These are phyloP conservation scores for Poeciliopsis occidentalis DNA, from an alignment of 2,113 vertebrate genomes.

Conservation along the genomic window DNA sequence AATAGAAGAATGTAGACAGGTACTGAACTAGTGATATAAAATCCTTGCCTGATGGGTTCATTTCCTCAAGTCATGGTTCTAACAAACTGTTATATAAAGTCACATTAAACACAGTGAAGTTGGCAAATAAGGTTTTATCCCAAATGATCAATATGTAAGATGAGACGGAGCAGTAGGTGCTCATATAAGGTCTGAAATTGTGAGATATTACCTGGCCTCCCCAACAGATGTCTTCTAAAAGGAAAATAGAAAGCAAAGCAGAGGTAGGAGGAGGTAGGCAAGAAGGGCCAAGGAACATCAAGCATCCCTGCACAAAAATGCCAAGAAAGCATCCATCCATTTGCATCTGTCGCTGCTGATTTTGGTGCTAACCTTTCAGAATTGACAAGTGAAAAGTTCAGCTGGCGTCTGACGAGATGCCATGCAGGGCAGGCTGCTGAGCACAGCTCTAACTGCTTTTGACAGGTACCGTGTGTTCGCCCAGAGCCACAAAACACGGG, in stretches of 20 bases:
- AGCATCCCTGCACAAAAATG: conserved; percentile 65
- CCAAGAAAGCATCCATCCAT: conserved; percentile 77
- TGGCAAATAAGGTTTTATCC: background rate
- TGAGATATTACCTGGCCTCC: background rate
- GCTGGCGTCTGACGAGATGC: conserved; percentile 80
- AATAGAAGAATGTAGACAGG: too few relatives aligned
- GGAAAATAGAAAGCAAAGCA: conserved; percentile 33
- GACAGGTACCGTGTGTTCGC: conserved; percentile 87
- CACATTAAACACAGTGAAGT: background rate
- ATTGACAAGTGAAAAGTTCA: conserved; percentile 90
- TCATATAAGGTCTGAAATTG: background rate
- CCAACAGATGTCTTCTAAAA: conserved; percentile 53
- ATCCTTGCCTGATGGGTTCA: too few relatives aligned
- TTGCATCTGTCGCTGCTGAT: conserved; percentile 79
- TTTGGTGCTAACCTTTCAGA: conserved; percentile 87
- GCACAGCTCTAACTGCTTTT: conserved; percentile 84
- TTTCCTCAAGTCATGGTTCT: too few relatives aligned
- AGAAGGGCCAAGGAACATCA: conserved; percentile 55
- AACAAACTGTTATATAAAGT: too few relatives aligned
- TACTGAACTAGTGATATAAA: too few relatives aligned
- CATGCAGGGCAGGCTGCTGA: conserved; percentile 80
- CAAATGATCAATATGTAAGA: too few relatives aligned
- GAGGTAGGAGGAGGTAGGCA: conserved; percentile 21
- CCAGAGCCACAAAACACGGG: conserved; percentile 75
- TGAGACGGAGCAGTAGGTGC: background rate